Base-by-base conservation (phyloP, 2,888 invertebrate genomes). In the Harpalus rufipes region DNA sequence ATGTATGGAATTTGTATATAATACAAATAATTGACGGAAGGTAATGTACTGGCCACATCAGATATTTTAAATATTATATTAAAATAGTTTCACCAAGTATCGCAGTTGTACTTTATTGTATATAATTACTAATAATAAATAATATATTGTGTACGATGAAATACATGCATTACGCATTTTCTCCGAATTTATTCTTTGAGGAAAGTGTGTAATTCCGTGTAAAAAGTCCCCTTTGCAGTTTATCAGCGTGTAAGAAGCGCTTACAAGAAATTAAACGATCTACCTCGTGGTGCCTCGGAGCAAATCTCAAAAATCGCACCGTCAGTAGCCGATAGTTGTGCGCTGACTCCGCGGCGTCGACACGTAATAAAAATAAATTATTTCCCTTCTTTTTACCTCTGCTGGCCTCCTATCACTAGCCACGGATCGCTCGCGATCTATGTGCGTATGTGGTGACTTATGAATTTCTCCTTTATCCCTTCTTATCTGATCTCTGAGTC, bases 321-420 rank as follows among this genome's bases (percentile, higher is more conserved):
- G 78, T 78, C 78, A 78, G 78, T 58, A 12, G 56, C 25, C 78
- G 78, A 59, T 59, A 32, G 78, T 78, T 78, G 56, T 18, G 59
- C 78, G 78, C 78, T 59, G 58, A 58, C 78, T 56, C 58, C n/a
- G 58, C 32, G 56, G 25, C 58, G 78, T 58, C 78, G 25, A 25
- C 78, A 78, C 56, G 78, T 78, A 78, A 78, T 78, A 78, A 78
- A 78, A 78, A 78, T 78, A 78, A 78, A 78, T 78, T 78, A 78
- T 78, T 78, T 78, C 56, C 58, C 44, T 51, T 51, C 44, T 51
- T 51, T 51, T 51, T 51, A 51, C 44, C 44, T 51, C 44, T 51
- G 44, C 44, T 12, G 44, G 44, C 10, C 44, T 51, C 10, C 44
- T 51, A 51, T 51, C 44, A 51, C 10, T 12, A 10, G 44, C 44